Evolutionary conservation across 64 coral and sea anemone genomes (phyloP).

Genomic region (Montipora sp.): DNA sequence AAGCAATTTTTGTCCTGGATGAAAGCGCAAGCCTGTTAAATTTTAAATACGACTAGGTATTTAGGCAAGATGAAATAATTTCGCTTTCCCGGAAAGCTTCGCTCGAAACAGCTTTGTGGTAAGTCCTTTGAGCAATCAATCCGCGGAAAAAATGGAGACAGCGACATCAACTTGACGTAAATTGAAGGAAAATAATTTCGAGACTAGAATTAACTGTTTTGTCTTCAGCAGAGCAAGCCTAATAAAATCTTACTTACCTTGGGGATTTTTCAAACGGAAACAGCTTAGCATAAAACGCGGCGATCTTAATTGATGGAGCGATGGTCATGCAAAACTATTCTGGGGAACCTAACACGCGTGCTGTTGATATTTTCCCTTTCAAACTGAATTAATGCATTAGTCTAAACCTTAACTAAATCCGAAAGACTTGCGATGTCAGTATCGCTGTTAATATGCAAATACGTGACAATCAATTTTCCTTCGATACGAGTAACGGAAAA

Average conservation of each 20-base stretch:
- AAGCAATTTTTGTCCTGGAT: neutral
- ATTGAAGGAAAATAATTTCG: neutral
- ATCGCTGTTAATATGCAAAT: slow-evolving; percentile 47
- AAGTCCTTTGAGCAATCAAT: neutral
- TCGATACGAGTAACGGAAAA: slow-evolving; percentile 35
- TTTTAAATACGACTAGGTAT: neutral
- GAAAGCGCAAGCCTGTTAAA: neutral
- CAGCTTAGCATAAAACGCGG: neutral
- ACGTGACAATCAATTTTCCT: neutral
- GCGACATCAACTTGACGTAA: neutral
- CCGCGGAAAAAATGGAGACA: too few relatives aligned
- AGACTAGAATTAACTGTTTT: slow-evolving; percentile 13
- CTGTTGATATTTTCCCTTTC: neutral
- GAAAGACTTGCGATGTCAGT: neutral
- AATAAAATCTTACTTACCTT: slow-evolving; percentile 40
- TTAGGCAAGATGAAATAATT: neutral
- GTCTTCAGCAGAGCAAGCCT: neutral
- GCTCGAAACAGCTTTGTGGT: neutral
- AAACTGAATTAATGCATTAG: neutral
- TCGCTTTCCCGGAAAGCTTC: neutral
- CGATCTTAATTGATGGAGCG: too few relatives aligned
- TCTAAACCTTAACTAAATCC: neutral
- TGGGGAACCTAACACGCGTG: too few relatives aligned
- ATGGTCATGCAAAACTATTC: too few relatives aligned
- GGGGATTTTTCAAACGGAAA: neutral